Evolutionary conservation across 2,113 vertebrate genomes (phyloP).

Genomic region (Mesocricetus auratus): DNA sequence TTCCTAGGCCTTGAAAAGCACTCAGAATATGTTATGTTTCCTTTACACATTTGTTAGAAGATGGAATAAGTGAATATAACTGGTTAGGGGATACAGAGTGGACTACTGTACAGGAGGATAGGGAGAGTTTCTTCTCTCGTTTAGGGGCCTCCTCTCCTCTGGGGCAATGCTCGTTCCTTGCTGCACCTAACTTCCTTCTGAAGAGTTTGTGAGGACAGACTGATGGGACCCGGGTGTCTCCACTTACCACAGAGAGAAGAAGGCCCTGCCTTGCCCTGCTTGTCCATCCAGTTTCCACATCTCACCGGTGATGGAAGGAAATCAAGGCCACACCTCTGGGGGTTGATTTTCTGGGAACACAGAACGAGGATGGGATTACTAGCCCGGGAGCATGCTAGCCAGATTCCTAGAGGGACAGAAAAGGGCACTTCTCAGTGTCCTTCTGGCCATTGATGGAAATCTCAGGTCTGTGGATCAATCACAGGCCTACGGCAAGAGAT

Average conservation of each 20-base stretch:
- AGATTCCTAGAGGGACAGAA: background rate
- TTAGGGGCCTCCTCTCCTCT: too few species aligned
- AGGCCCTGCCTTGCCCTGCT: background rate
- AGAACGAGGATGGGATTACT: conserved; percentile 30
- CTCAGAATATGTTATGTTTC: background rate
- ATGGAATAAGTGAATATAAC: background rate
- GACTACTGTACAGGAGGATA: background rate
- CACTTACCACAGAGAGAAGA: background rate
- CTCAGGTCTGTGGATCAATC: background rate
- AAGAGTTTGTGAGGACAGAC: background rate
- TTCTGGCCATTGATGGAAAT: background rate
- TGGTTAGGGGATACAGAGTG: background rate
- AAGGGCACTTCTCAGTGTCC: background rate
- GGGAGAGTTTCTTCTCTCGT: background rate
- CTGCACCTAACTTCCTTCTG: background rate
- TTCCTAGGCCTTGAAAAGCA: background rate
- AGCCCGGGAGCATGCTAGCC: conserved; percentile 21
- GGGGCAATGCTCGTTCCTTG: conserved; percentile 1
- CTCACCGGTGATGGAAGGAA: conserved; percentile 36
- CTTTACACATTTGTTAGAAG: background rate
- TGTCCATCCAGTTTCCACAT: background rate
- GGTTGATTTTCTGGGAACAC: conserved; percentile 3
- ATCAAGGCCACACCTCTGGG: background rate
- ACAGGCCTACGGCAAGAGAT: background rate
- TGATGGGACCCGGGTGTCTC: background rate